phyloP scores from a whole-genome alignment of 2,888 invertebrate species.

The Elmis aenea region DNA sequence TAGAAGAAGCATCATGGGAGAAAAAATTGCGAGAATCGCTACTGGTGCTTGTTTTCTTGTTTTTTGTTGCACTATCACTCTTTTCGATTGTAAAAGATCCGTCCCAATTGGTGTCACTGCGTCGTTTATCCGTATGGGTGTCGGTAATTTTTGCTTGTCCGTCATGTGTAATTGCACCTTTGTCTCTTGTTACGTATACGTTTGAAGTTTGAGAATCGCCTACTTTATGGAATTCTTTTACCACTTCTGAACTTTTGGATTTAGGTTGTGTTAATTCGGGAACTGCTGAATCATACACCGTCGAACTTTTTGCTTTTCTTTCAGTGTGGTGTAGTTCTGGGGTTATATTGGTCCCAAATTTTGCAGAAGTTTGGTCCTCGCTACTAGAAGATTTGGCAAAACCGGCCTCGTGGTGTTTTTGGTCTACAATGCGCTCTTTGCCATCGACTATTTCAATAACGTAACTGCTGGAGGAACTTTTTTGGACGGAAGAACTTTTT shows the following conservation, averaged over 20 bases:
- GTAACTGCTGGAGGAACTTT: slow-evolving; percentile 60
- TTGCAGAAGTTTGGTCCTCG: slow-evolving; percentile 52
- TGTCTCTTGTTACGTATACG: slow-evolving; percentile 22
- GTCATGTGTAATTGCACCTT: slow-evolving; percentile 2
- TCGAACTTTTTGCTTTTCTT: slow-evolving; percentile 52
- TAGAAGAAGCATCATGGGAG: slow-evolving; percentile 11
- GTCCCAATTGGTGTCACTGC: slow-evolving; percentile 22
- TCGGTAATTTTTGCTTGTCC: slow-evolving; percentile 2
- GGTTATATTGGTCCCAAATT: slow-evolving; percentile 55
- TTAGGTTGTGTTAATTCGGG: slow-evolving; percentile 46
- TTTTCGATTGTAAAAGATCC: slow-evolving; percentile 23
- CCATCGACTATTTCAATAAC: slow-evolving; percentile 63
- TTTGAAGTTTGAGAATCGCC: slow-evolving; percentile 38
- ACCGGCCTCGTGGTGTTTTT: slow-evolving; percentile 56
- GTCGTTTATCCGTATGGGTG: no score
- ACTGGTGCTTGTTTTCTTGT: slow-evolving; percentile 3
- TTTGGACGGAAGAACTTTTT: slow-evolving; percentile 52
- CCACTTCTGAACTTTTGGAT: slow-evolving; percentile 47
- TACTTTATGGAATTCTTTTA: slow-evolving; percentile 44
- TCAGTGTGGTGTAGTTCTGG: slow-evolving; percentile 53
- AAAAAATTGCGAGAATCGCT: slow-evolving; percentile 20
- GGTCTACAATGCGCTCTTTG: slow-evolving; percentile 57
- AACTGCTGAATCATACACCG: slow-evolving; percentile 54
- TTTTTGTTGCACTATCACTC: slow-evolving; percentile 1
- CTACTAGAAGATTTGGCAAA: slow-evolving; percentile 40